Percentiles rank a stretch among this genome's conserved stretches.
phyloP scores from a whole-genome alignment of 2,888 invertebrate genomes.

The Drosophila leonis region DNA sequence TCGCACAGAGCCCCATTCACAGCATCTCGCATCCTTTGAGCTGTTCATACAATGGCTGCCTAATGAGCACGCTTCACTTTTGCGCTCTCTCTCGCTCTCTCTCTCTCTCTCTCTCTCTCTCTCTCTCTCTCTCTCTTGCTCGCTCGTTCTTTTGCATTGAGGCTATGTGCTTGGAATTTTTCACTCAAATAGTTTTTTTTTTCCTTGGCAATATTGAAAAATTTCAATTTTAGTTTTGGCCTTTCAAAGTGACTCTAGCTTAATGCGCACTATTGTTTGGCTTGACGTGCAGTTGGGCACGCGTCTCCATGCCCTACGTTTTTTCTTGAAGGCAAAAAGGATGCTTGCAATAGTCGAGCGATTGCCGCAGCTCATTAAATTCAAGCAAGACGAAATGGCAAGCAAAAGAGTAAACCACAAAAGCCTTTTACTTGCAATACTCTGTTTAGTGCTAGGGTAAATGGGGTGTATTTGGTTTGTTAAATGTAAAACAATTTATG shows the following conservation, averaged over 20 bases:
- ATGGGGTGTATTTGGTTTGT: neutral
- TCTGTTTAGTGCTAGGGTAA: neutral
- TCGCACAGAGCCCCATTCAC: constrained; percentile 33
- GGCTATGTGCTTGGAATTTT: constrained; percentile 35
- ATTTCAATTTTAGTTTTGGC: constrained; percentile 24
- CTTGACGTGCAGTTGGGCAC: constrained; percentile 1
- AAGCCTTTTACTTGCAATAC: constrained; percentile 44
- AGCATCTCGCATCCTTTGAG: constrained; percentile 17
- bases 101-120: neutral
- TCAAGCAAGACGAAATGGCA: constrained; percentile 29
- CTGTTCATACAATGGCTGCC: constrained; percentile 52
- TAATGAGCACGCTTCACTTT: constrained; percentile 51
- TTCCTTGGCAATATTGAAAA: constrained; percentile 42
- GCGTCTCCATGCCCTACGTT: neutral
- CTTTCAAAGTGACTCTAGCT: constrained; percentile 9
- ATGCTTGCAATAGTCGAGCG: constrained; percentile 16
- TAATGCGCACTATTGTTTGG: constrained; percentile 30
- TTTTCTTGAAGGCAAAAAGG: constrained; percentile 1
- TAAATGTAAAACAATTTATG: neutral
- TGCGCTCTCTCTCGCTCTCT: neutral
- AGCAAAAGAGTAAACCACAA: constrained; percentile 63
- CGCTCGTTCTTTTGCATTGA: constrained; percentile 27
- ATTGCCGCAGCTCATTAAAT: constrained; percentile 75
- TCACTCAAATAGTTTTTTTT: constrained; percentile 3
- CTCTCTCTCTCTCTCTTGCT: constrained; percentile 5